These are phyloP conservation scores for Lacanobia oleracea DNA, from an alignment of 2,888 invertebrate genomes.

Conservation along the genomic window DNA sequence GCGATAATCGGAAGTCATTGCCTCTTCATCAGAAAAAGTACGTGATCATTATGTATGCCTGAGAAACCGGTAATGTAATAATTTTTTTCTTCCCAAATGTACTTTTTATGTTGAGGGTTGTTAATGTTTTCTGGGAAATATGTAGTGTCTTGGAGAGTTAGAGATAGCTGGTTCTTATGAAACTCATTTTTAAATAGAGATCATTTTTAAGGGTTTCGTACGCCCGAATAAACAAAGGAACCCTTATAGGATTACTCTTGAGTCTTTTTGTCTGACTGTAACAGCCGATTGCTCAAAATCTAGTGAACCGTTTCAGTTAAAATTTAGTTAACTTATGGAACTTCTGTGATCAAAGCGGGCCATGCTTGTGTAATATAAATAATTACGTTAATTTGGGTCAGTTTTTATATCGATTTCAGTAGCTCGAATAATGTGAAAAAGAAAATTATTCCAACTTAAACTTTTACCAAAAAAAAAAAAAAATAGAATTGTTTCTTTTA, in stretches of 20 bases:
- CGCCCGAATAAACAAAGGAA: too few relatives aligned
- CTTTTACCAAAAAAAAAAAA: not conserved
- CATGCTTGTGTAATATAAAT: too few relatives aligned
- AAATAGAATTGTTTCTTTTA: slow-evolving; percentile 1
- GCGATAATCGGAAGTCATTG: slow-evolving; percentile 9
- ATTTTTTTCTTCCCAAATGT: slow-evolving; percentile 6
- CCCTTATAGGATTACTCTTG: too few relatives aligned
- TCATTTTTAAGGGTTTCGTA: too few relatives aligned
- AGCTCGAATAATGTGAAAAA: not conserved
- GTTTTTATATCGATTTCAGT: not conserved
- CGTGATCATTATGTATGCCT: not conserved
- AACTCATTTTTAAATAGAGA: not conserved
- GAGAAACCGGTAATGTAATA: not conserved
- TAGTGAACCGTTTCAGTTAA: too few relatives aligned
- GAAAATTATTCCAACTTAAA: not conserved
- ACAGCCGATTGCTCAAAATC: too few relatives aligned
- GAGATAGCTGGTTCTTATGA: not conserved
- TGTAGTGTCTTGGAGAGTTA: not conserved
- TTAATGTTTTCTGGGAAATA: not conserved
- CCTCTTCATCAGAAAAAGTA: slow-evolving; percentile 18
- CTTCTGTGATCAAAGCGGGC: too few relatives aligned
- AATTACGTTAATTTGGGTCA: too few relatives aligned
- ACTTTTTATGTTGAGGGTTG: slow-evolving; percentile 30
- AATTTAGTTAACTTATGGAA: too few relatives aligned
- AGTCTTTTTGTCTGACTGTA: too few relatives aligned